phyloP scores from a whole-genome alignment of 2,113 vertebrate species.

The Gobio gobio region DNA sequence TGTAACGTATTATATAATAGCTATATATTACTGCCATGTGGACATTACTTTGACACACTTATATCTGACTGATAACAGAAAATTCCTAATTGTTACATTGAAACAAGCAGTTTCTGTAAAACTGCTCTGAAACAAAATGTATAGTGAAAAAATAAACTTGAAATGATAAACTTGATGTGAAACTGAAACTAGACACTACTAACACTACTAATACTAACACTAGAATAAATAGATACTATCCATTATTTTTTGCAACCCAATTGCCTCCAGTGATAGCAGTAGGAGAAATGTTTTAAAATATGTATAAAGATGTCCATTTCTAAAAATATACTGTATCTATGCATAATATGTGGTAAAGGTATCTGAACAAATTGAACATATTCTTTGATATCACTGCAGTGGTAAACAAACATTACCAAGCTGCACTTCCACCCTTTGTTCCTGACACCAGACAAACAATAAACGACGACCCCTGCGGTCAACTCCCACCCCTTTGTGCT shows the following conservation, averaged over 20 bases:
- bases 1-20: too few species aligned
- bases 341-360: neutral
- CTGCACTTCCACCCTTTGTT: neutral
- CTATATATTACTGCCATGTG: too few species aligned
- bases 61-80: too few species aligned
- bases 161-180: neutral
- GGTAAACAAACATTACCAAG: slow-evolving; percentile 12
- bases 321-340: too few species aligned
- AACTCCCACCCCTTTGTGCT: slow-evolving; percentile 9
- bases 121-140: too few species aligned
- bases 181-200: neutral
- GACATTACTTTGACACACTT: too few species aligned
- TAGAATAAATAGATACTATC: neutral
- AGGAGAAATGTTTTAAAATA: neutral
- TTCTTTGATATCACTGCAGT: neutral
- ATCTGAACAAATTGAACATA: neutral
- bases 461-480: slow-evolving; percentile 33
- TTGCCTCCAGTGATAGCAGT: neutral
- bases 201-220: neutral
- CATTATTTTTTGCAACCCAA: neutral
- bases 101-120: too few species aligned
- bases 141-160: too few species aligned
- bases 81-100: too few species aligned
- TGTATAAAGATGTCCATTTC: neutral
- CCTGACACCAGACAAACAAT: slow-evolving; percentile 14